These are phyloP conservation scores for Drosophila pseudoananassae DNA, from an alignment of 1,140 invertebrate genomes.

Conservation along the genomic window DNA sequence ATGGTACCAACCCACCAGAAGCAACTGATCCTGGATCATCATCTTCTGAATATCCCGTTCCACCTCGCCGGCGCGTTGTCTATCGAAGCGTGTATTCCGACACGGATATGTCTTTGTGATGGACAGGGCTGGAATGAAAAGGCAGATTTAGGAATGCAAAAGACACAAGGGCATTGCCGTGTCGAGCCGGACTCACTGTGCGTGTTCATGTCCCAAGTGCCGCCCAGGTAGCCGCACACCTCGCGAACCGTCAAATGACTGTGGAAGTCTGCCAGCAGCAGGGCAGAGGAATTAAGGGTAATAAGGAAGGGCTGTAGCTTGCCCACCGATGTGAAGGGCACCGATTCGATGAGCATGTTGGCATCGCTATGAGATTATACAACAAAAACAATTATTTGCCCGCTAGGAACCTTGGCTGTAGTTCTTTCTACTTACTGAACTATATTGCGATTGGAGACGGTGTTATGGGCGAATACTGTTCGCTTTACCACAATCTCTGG, in stretches of 20 bases:
- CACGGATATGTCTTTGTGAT: conserved; percentile 96
- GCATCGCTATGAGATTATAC: conserved; percentile 88
- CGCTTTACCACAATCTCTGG: conserved; percentile 86
- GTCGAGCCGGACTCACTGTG: conserved; percentile 90
- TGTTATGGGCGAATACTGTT: conserved; percentile 88
- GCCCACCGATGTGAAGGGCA: conserved; percentile 93
- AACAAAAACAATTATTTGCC: neutral
- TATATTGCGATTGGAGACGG: conserved; percentile 88
- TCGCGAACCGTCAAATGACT: conserved; percentile 96
- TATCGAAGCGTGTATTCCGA: conserved; percentile 91
- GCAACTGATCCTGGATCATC: conserved; percentile 92
- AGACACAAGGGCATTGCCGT: neutral
- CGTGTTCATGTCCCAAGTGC: conserved; percentile 96
- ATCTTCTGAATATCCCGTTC: conserved; percentile 92
- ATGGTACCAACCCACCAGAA: conserved; percentile 97
- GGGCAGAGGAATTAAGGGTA: conserved; percentile 94
- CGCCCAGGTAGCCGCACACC: conserved; percentile 96
- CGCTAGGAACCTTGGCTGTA: neutral
- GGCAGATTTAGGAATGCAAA: conserved; percentile 10
- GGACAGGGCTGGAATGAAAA: conserved; percentile 88
- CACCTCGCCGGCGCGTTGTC: conserved; percentile 88
- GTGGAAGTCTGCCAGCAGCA: conserved; percentile 96
- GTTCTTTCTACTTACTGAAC: conserved; percentile 86
- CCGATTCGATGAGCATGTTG: conserved; percentile 94
- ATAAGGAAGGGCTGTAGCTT: conserved; percentile 96